A percentile compares a stretch with the other conserved stretches of the same genome.
phyloP scores from a whole-genome alignment of 1,140 invertebrate genomes.

The Macrosteles quadrilineatus region DNA sequence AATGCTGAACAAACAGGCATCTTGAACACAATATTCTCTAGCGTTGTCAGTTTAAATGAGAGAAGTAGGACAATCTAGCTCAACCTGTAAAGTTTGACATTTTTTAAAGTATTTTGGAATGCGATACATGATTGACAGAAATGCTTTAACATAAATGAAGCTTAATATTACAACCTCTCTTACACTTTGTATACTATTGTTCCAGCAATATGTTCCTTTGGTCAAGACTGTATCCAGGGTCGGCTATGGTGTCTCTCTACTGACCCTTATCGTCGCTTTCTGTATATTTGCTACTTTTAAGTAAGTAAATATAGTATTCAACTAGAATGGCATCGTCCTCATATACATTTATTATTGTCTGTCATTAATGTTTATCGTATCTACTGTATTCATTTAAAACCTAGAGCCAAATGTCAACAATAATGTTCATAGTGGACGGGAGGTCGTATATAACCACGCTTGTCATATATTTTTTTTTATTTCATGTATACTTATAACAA shows the following conservation, averaged over 20 bases:
- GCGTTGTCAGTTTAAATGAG: no score
- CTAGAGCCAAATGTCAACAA: not conserved
- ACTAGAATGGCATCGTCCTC: not conserved
- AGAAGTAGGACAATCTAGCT: no score
- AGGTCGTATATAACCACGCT: not conserved
- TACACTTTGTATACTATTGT: no score
- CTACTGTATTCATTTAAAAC: no score
- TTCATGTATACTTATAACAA: no score
- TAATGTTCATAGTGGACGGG: not conserved
- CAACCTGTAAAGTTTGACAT: no score
- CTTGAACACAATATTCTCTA: no score
- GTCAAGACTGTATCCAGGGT: conserved; percentile 65
- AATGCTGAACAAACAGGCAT: no score
- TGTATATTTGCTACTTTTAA: conserved; percentile 67
- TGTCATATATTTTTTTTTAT: not conserved
- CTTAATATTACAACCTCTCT: no score
- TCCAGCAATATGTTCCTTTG: conserved; percentile 59
- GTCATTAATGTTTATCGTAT: not conserved
- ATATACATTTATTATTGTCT: not conserved
- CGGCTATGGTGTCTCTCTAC: conserved; percentile 70
- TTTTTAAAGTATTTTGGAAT: no score
- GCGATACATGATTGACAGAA: no score
- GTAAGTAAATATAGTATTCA: conserved; percentile 55
- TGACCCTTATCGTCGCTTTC: conserved; percentile 64
- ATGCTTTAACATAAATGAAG: no score